Evolutionary conservation across 2,888 invertebrate species (phyloP).

Genomic region (Camptogramma bilineatum): DNA sequence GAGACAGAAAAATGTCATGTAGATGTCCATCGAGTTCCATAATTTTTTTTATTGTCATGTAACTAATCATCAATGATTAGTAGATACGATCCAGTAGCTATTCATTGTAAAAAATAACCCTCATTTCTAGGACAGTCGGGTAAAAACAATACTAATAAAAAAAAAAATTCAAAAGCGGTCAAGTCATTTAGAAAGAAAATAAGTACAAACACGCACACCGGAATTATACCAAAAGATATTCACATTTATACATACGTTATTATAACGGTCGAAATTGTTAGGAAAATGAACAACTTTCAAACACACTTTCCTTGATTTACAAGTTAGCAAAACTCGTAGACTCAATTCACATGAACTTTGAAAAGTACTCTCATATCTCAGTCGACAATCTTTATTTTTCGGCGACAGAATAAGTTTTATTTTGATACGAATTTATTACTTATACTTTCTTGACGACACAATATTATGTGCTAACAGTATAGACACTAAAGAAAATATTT

Average conservation of each 20-base stretch:
- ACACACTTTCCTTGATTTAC: background rate
- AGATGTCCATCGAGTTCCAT: no score
- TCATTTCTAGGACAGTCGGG: no score
- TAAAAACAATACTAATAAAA: no score
- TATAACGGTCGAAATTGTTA: background rate
- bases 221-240: no score
- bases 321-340: background rate
- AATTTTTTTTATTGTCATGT: no score
- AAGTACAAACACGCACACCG: no score
- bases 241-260: background rate
- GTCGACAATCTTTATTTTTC: constrained; percentile 7
- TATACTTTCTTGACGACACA: background rate
- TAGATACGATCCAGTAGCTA: no score
- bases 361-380: constrained; percentile 9
- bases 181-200: no score
- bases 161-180: no score
- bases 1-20: no score
- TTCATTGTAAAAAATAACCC: no score
- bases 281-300: background rate
- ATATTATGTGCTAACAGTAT: background rate
- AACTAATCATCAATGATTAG: no score
- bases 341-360: constrained; percentile 12
- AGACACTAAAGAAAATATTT: background rate
- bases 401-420: constrained; percentile 5
- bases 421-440: constrained; percentile 5